Evolutionary conservation across 2,888 invertebrate species (phyloP).

Genomic region (Leptogaster cylindrica): DNA sequence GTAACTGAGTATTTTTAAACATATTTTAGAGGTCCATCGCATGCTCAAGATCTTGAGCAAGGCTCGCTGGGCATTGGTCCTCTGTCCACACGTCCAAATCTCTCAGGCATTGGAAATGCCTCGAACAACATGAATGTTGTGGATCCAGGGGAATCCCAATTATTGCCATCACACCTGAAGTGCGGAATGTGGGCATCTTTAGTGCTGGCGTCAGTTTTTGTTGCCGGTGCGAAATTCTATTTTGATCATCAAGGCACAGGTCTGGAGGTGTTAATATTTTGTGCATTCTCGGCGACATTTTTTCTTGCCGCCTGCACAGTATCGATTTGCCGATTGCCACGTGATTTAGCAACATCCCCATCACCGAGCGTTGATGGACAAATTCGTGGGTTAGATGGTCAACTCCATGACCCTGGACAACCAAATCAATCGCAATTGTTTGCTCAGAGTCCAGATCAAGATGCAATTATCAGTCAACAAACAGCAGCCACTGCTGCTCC

Average conservation of each 20-base stretch:
- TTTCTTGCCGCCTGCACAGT: conserved; percentile 70
- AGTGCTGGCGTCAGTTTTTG: conserved; percentile 71
- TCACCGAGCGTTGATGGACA: conserved; percentile 57
- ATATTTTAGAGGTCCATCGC: conserved; percentile 51
- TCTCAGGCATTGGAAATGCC: conserved; percentile 27
- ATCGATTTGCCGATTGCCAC: conserved; percentile 66
- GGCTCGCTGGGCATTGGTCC: conserved; percentile 50
- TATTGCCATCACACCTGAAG: conserved; percentile 69
- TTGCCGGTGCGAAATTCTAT: conserved; percentile 76
- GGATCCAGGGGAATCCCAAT: conserved; percentile 53
- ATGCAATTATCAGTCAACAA: conserved; percentile 34
- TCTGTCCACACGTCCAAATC: conserved; percentile 47
- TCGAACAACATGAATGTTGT: conserved; percentile 7
- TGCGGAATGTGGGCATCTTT: conserved; percentile 77
- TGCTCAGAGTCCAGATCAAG: conserved; percentile 38
- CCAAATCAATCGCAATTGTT: conserved; percentile 41
- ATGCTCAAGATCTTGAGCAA: conserved; percentile 50
- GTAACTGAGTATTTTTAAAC: too few species aligned
- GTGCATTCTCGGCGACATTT: conserved; percentile 69
- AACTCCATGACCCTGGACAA: conserved; percentile 36
- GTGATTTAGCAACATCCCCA: conserved; percentile 57
- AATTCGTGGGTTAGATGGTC: conserved; percentile 27
- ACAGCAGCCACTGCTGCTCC: conserved; percentile 56
- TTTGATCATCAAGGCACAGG: conserved; percentile 70
- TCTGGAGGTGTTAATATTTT: conserved; percentile 69